Conservation (phyloP, 2,888 invertebrate species). For the Brachyptera risi region DNA sequence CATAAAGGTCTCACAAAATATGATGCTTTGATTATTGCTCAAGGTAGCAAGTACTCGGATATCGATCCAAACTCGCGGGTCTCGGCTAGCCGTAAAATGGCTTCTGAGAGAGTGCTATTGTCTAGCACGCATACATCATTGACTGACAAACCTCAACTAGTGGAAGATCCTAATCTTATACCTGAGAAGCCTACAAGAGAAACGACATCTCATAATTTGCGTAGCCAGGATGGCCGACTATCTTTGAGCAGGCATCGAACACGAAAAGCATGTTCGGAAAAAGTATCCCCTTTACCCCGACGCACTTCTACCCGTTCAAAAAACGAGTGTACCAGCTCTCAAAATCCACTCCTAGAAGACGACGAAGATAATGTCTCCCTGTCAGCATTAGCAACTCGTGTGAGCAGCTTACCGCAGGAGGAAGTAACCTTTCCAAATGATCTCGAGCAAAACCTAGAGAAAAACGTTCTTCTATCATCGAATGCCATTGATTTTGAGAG, state of each 20-base stretch:
- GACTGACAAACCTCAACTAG: neutral
- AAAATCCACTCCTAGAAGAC: slow-evolving; percentile 20
- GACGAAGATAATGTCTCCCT: slow-evolving; percentile 31
- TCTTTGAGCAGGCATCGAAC: slow-evolving; percentile 1
- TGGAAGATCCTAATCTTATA: neutral
- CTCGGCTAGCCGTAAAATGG: neutral
- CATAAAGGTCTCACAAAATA: slow-evolving; percentile 84
- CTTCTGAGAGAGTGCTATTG: neutral
- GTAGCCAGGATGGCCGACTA: slow-evolving; percentile 1
- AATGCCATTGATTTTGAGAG: slow-evolving; percentile 10
- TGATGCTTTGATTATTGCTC: slow-evolving; percentile 82
- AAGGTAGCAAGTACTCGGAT: slow-evolving; percentile 69
- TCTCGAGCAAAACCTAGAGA: neutral
- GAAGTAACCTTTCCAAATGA: no score
- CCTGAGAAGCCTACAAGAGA: neutral
- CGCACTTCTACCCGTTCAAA: slow-evolving; percentile 9
- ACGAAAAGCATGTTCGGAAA: neutral
- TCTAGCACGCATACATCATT: neutral
- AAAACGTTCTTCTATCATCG: neutral
- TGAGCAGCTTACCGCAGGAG: neutral
- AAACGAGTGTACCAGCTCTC: slow-evolving; percentile 16
- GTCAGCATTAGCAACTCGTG: slow-evolving; percentile 11
- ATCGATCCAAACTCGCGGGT: slow-evolving; percentile 42
- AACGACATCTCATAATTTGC: neutral
- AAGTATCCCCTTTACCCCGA: neutral